Conservation (phyloP, 1,140 invertebrate genomes). For the Cydia fagiglandana region DNA sequence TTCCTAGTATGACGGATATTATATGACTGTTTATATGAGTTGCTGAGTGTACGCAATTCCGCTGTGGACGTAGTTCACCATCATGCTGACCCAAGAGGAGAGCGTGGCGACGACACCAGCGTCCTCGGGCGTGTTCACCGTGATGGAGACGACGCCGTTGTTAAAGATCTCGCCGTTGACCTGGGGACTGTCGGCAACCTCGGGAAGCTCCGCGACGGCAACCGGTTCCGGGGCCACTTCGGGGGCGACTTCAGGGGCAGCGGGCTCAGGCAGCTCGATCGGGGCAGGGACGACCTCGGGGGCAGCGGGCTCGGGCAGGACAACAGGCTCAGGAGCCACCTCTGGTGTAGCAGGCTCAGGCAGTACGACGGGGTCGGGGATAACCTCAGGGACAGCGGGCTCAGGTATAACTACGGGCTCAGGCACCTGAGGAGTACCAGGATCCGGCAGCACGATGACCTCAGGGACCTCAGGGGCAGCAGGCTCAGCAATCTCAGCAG, state of each 20-base stretch:
- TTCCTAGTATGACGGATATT: not conserved
- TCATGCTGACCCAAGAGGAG: conserved; percentile 59
- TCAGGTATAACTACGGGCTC: conserved; percentile 35
- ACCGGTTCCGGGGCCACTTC: conserved; percentile 40
- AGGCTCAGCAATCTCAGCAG: conserved; percentile 31
- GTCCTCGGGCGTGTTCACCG: conserved; percentile 50
- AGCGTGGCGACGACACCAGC: conserved; percentile 48
- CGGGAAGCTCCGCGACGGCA: not conserved
- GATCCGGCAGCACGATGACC: conserved; percentile 28
- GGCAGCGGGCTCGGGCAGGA: conserved; percentile 30
- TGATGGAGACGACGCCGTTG: conserved; percentile 56
- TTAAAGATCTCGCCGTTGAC: conserved; percentile 56
- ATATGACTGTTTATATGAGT: conserved; percentile 46
- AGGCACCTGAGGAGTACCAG: conserved; percentile 23
- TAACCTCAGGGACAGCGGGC: conserved; percentile 31
- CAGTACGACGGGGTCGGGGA: conserved; percentile 33
- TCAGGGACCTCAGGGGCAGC: conserved; percentile 36
- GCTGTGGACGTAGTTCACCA: conserved; percentile 60
- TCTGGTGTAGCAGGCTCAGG: conserved; percentile 33
- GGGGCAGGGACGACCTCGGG: conserved; percentile 35
- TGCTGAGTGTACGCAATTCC: conserved; percentile 51
- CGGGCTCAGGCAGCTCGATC: conserved; percentile 32
- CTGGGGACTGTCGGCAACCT: conserved; percentile 34
- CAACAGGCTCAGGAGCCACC: conserved; percentile 33
- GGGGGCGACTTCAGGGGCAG: conserved; percentile 36